phyloP scores from a whole-genome alignment of 2,888 invertebrate species.

The Acrobasis repandana region DNA sequence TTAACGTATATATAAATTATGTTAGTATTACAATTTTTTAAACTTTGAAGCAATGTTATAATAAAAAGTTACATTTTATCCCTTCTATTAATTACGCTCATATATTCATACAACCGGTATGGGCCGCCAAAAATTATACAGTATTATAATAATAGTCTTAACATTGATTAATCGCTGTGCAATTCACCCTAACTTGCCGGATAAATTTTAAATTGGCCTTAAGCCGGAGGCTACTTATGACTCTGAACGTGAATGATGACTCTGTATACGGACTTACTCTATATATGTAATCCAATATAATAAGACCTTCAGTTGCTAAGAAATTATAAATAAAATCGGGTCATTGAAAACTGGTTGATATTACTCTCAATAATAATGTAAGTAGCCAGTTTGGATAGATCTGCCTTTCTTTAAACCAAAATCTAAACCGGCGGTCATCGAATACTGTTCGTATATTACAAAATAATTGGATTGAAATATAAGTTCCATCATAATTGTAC shows the following conservation, averaged over 20 bases:
- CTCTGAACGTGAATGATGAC: slow-evolving; percentile 78
- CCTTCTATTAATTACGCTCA: neutral
- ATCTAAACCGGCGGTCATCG: neutral
- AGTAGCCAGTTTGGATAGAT: slow-evolving; percentile 10
- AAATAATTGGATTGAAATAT: slow-evolving; percentile 20
- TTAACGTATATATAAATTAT: no score
- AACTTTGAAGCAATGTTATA: no score
- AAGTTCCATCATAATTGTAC: slow-evolving; percentile 36
- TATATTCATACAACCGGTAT: no score
- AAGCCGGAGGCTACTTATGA: slow-evolving; percentile 73
- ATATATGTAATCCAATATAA: neutral
- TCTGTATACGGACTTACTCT: slow-evolving; percentile 34
- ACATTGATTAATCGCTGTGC: slow-evolving; percentile 23
- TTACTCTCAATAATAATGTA: slow-evolving; percentile 12
- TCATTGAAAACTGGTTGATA: slow-evolving; percentile 7
- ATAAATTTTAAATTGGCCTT: slow-evolving; percentile 76
- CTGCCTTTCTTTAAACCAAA: slow-evolving; percentile 1
- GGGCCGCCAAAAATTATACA: neutral
- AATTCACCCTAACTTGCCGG: slow-evolving; percentile 51
- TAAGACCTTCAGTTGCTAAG: neutral
- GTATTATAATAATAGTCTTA: slow-evolving; percentile 15
- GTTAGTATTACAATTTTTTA: no score
- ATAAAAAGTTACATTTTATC: no score
- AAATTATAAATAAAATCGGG: neutral
- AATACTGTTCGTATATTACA: slow-evolving; percentile 3